Percentiles rank a stretch among this genome's conserved stretches.
Conservation (phyloP, 2,888 invertebrate species). For the Choreutis nemorana region DNA sequence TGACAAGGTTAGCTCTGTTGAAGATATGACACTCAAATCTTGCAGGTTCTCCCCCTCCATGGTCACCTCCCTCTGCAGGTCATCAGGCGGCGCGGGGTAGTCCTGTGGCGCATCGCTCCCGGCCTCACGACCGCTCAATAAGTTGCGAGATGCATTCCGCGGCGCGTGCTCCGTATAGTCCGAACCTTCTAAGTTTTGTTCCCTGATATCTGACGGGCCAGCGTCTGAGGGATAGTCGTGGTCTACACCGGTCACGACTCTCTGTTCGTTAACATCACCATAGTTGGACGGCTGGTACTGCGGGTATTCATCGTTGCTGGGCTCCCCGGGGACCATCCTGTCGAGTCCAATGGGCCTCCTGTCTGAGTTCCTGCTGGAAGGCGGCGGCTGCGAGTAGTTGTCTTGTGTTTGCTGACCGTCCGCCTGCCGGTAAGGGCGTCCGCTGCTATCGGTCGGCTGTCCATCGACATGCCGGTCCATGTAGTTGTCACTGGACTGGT, state of each 20-base stretch:
- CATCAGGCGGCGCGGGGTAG: slow-evolving; percentile 27
- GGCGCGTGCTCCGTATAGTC: slow-evolving; percentile 41
- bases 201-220: slow-evolving; percentile 37
- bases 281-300: slow-evolving; percentile 39
- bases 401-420: slow-evolving; percentile 49
- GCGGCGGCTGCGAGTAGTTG: slow-evolving; percentile 28
- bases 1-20: slow-evolving; percentile 35
- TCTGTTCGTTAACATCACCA: slow-evolving; percentile 43
- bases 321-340: slow-evolving; percentile 71
- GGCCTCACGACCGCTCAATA: slow-evolving; percentile 29
- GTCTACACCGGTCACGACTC: slow-evolving; percentile 67
- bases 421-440: slow-evolving; percentile 45
- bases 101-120: slow-evolving; percentile 26
- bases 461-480: slow-evolving; percentile 54
- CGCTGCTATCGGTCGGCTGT: slow-evolving; percentile 35
- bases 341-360: slow-evolving; percentile 63
- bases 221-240: slow-evolving; percentile 39
- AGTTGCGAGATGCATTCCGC: slow-evolving; percentile 28
- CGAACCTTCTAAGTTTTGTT: slow-evolving; percentile 52
- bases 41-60: slow-evolving; percentile 69
- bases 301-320: slow-evolving; percentile 55
- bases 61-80: slow-evolving; percentile 59
- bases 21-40: slow-evolving; percentile 42
- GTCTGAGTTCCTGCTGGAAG: slow-evolving; percentile 26
- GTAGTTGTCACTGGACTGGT: slow-evolving; percentile 40